Base-by-base conservation (phyloP, 2,113 vertebrate genomes). In the Zapus hudsonius region DNA sequence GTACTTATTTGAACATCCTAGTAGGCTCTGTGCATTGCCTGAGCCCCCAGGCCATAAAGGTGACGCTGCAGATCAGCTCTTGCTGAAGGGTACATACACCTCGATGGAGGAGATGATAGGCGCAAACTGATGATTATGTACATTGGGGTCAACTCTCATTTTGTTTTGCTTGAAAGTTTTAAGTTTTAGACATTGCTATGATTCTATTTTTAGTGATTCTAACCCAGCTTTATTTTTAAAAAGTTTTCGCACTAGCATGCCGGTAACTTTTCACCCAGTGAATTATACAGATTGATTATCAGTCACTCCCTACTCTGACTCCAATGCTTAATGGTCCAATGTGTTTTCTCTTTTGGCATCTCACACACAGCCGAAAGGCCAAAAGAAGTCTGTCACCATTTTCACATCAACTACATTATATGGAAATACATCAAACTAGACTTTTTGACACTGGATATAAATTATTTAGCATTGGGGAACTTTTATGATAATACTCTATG, bases 351-450 rank as follows among this genome's bases (percentile, higher is more conserved):
- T 87, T 78, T 64, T 83, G 36, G 23, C 63, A 86, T 64, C 57
- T 84, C 55, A 87, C 47, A 76, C 67, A 87, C n/a, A 87, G 74
- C 19, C 72, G 29, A 83, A 87, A 74, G 64, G 72, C 29, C 64
- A 89, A 52, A 44, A 87, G 29, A 95, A 78, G 52, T 38, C 31
- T 47, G 63, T 67, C 55, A 66, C 22, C 72, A 67, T 67, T 83
- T 78, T 83, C 42, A 80, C 7, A 55, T 57, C 27, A 5, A 73
- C 38, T 75, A 27, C 72, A 82, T 33, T 61, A 73, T 79, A 31
- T 69, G 66, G 67, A 64, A 86, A 94, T 76, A 94, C 5, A 82
- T 73, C 83, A 74, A 93, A 33, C 10, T 59, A 86, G 67, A 76
- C 63, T 78, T 85, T 93, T 76, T 66, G 82, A 85, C 38, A 89